Conservation (phyloP, 2,888 invertebrate genomes). For the Noctua comes region DNA sequence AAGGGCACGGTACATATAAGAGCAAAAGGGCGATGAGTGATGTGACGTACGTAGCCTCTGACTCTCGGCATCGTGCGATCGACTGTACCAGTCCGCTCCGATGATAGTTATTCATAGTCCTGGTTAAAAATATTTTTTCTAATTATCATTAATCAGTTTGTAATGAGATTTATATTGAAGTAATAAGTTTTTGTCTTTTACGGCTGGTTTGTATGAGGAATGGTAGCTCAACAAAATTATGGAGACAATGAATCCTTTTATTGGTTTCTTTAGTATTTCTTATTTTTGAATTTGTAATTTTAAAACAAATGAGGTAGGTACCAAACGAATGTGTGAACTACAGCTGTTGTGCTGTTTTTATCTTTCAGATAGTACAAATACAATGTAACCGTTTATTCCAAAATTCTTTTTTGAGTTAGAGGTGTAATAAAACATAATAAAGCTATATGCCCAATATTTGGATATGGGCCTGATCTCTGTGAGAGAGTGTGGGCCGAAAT, state of each 20-base stretch:
- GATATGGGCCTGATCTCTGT: background rate
- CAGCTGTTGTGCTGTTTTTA: background rate
- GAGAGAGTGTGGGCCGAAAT: too few relatives aligned
- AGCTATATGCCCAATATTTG: background rate
- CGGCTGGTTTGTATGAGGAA: slow-evolving; percentile 51
- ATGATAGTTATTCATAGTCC: slow-evolving; percentile 75
- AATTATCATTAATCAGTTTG: slow-evolving; percentile 66
- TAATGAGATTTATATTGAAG: slow-evolving; percentile 62
- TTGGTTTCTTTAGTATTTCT: background rate
- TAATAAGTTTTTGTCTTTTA: slow-evolving; percentile 57
- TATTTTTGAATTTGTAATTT: slow-evolving; percentile 3
- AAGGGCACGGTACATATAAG: slow-evolving; percentile 77
- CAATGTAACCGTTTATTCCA: background rate
- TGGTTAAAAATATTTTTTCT: slow-evolving; percentile 60
- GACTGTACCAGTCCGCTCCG: slow-evolving; percentile 71
- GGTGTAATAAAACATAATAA: background rate
- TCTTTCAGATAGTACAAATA: background rate
- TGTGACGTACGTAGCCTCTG: slow-evolving; percentile 86
- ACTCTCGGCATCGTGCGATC: slow-evolving; percentile 79
- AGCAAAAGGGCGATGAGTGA: slow-evolving; percentile 86
- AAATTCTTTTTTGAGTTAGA: background rate
- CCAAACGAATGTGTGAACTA: background rate
- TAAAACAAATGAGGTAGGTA: background rate
- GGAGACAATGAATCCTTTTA: slow-evolving; percentile 1
- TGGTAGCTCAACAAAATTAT: slow-evolving; percentile 30